phyloP scores from a whole-genome alignment of 64 coral and sea anemone genomes.

The Montipora foliosa region DNA sequence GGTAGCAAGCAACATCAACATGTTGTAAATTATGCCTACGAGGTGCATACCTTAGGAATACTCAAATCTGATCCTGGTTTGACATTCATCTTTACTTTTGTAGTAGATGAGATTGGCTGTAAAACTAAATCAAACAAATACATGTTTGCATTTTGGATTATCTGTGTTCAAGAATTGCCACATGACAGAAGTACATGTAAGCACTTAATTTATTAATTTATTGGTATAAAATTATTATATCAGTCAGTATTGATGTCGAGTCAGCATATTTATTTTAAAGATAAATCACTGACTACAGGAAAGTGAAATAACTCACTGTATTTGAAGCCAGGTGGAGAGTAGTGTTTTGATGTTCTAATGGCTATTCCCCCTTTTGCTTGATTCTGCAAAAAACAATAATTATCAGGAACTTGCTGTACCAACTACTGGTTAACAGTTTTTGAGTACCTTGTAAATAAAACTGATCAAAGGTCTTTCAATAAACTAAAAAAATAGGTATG shows the following conservation, averaged over 20 bases:
- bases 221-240: too few species aligned
- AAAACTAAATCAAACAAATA: constrained; percentile 68
- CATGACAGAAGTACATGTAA: too few species aligned
- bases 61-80: constrained; percentile 91
- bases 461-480: too few species aligned
- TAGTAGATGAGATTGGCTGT: constrained; percentile 84
- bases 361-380: constrained; percentile 95
- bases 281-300: background rate
- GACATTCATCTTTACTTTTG: constrained; percentile 83
- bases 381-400: constrained; percentile 30
- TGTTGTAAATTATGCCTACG: background rate
- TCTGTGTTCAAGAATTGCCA: too few species aligned
- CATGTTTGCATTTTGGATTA: background rate
- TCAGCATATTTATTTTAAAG: too few species aligned
- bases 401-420: too few species aligned
- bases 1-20: too few species aligned
- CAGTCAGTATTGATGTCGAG: too few species aligned
- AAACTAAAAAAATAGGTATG: too few species aligned
- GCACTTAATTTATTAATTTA: too few species aligned
- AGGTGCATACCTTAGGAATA: constrained; percentile 86
- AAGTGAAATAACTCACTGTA: constrained; percentile 71
- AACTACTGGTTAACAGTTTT: too few species aligned
- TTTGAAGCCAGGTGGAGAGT: constrained; percentile 69
- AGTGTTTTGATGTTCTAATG: constrained; percentile 40
- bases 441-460: too few species aligned